phyloP scores from a whole-genome alignment of 2,113 vertebrate species.

The Nansenia antarctica region DNA sequence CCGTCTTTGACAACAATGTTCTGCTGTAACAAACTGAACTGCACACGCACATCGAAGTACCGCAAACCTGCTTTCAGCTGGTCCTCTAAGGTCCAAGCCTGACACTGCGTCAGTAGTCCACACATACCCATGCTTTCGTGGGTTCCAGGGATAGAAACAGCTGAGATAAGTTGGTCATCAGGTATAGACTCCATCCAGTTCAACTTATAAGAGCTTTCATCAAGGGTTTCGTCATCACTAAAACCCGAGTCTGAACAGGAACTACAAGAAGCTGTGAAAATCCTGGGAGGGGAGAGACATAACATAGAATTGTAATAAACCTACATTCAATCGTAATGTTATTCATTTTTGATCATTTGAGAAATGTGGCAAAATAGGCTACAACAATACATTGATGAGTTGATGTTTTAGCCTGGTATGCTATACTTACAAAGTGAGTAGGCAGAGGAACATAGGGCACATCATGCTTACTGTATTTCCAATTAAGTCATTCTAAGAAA shows the following conservation, averaged over 20 bases:
- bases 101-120: conserved; percentile 18
- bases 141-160: conserved; percentile 66
- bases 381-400: too few relatives aligned
- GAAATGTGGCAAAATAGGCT: background rate
- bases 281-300: background rate
- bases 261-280: conserved; percentile 24
- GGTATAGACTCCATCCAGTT: conserved; percentile 62
- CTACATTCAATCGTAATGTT: background rate
- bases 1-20: conserved; percentile 20
- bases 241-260: conserved; percentile 26
- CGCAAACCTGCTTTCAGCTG: conserved; percentile 64
- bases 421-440: background rate
- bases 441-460: background rate
- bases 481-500: background rate
- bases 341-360: background rate
- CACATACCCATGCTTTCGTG: conserved; percentile 51
- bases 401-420: background rate
- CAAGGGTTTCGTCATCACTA: conserved; percentile 15
- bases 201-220: conserved; percentile 16
- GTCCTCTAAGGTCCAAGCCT: conserved; percentile 56
- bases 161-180: conserved; percentile 41
- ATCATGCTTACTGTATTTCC: background rate
- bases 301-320: background rate
- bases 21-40: background rate
- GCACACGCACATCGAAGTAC: conserved; percentile 56